phyloP scores from a whole-genome alignment of 2,113 vertebrate genomes.

The Microtus pennsylvanicus region DNA sequence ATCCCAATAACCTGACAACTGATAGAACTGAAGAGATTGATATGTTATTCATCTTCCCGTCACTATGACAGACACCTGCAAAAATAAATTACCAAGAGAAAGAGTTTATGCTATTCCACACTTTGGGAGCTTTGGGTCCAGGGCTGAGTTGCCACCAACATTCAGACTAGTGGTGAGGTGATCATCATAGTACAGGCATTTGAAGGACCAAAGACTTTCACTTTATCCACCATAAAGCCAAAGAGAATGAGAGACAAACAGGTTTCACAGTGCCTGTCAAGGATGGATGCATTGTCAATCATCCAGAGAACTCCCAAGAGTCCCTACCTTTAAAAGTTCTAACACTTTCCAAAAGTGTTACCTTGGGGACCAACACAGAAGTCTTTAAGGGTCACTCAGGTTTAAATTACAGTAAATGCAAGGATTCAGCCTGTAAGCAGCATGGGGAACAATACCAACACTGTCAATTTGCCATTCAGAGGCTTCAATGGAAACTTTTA shows the following conservation, averaged over 20 bases:
- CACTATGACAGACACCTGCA: background rate
- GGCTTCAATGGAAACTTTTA: background rate
- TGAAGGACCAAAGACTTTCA: background rate
- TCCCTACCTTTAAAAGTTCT: background rate
- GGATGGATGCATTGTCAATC: background rate
- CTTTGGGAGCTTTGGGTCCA: background rate
- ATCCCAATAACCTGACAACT: background rate
- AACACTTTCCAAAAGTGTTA: background rate
- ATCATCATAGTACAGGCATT: too few relatives aligned
- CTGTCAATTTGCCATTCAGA: background rate
- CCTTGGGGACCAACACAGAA: background rate
- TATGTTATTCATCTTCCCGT: too few relatives aligned
- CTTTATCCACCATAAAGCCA: background rate
- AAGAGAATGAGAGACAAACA: background rate
- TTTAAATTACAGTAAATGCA: background rate
- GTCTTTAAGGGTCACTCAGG: too few relatives aligned
- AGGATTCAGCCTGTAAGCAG: background rate
- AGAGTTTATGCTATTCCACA: background rate
- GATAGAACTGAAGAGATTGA: background rate
- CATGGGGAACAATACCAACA: background rate
- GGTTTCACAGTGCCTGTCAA: too few relatives aligned
- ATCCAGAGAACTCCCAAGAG: background rate
- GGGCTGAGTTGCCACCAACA: rapidly evolving
- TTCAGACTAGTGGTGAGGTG: background rate
- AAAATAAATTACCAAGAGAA: background rate